Evolutionary conservation across 2,888 invertebrate species (phyloP), one percentile per base, ranked within the genome.

Genomic region (Cephus pulcher): DNA sequence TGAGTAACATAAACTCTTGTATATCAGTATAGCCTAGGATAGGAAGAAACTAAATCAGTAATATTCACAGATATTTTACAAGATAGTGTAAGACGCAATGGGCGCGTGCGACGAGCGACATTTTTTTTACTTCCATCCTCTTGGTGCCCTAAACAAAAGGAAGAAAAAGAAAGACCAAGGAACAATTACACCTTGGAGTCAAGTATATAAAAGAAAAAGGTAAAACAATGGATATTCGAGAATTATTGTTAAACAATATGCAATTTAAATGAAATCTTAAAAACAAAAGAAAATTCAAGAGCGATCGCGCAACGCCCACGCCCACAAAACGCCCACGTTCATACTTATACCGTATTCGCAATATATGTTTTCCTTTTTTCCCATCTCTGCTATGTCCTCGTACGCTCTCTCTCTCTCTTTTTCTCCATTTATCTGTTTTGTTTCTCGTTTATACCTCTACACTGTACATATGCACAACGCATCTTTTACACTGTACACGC

Each of bases 61-160:
- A 91, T 91, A 91, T 91, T 91, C 91, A 91, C 91, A 91, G 90
- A 90, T 91, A 91, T 91, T 90, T 90, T 91, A 91, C 91, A 91
- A 90, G 90, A 89, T 89, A 89, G 86, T 56, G 84, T 87, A 87
- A 89, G 89, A 85, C 84, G 56, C 23, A 56, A 56, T 56, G 56
- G 23, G 56, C 56, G 56, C 9, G 56, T 56, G 56, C 56, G 56
- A 23, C 9, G 56, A 23, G 23, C 23, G 56, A 56, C 79, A 73
- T 70, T 23, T 56, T 56, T 56, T 56, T 56, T 56, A 56, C 9
- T 56, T 56, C 56, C 11, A 56, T 23, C 56, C 56, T 23, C 56
- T 56, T 56, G 56, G 69, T 75, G 75, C 75, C 70, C 79, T 71
- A 75, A 76, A 40, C 73, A 79, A 74, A 74, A 69, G 56, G 9